phyloP scores from a whole-genome alignment of 2,888 invertebrate genomes.

The Phasia obesa region DNA sequence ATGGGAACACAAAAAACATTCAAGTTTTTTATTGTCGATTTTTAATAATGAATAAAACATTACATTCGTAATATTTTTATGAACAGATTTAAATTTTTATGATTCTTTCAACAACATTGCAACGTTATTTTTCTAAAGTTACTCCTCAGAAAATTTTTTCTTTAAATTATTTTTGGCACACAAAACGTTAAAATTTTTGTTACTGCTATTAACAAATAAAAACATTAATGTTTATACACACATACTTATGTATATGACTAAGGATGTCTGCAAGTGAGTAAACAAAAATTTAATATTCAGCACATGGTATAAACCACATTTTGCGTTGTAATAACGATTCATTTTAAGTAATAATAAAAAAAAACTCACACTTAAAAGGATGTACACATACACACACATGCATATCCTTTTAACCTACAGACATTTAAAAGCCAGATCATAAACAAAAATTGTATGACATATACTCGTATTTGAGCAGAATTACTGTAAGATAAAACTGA shows the following conservation, averaged over 20 bases:
- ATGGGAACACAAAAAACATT: too few relatives aligned
- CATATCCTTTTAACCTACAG: neutral
- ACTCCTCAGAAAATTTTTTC: neutral
- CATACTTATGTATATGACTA: neutral
- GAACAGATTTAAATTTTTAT: neutral
- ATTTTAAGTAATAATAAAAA: slow-evolving; percentile 55
- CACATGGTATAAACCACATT: slow-evolving; percentile 63
- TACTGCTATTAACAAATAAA: slow-evolving; percentile 33
- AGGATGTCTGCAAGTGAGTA: neutral
- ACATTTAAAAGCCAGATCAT: slow-evolving; percentile 33
- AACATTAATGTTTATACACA: slow-evolving; percentile 14
- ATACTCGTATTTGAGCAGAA: neutral
- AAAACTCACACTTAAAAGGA: slow-evolving; percentile 6
- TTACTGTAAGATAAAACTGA: neutral
- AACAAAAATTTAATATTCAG: slow-evolving; percentile 58
- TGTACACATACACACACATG: neutral
- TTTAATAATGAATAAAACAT: neutral
- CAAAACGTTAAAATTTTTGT: slow-evolving; percentile 45
- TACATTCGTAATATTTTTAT: neutral
- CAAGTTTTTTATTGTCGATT: too few relatives aligned
- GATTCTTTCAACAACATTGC: neutral
- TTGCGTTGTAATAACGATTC: slow-evolving; percentile 59
- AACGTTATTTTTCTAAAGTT: neutral
- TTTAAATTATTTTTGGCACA: too few relatives aligned
- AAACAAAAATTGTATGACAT: slow-evolving; percentile 29